Conservation (phyloP, 2,888 invertebrate genomes). For the Ametastegia equiseti region DNA sequence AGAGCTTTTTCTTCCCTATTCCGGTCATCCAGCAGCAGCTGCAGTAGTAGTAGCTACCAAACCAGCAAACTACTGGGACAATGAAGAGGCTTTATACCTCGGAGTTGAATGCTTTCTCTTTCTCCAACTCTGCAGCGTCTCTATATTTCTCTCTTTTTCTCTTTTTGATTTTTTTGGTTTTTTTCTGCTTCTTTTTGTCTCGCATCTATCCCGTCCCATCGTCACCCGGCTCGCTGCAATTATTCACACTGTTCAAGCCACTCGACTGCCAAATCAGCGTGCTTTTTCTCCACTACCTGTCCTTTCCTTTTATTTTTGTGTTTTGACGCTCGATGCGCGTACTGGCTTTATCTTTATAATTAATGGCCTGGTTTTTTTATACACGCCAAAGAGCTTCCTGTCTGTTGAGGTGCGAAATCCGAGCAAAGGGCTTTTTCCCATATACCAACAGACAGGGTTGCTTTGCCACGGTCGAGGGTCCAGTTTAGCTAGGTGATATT, state of each 20-base stretch:
- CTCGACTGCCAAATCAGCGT: slow-evolving; percentile 49
- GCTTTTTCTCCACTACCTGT: slow-evolving; percentile 24
- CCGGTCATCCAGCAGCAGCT: slow-evolving; percentile 11
- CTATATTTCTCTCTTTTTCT: not conserved
- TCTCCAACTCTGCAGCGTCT: not conserved
- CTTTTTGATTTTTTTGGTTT: not conserved
- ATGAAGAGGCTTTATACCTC: slow-evolving; percentile 39
- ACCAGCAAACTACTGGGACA: slow-evolving; percentile 34
- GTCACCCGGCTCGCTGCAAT: slow-evolving; percentile 43
- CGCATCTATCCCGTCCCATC: slow-evolving; percentile 7
- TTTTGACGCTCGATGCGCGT: slow-evolving; percentile 27
- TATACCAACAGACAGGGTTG: not conserved
- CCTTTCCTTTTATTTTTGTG: slow-evolving; percentile 8
- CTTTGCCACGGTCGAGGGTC: too few species aligned
- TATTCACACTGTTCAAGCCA: slow-evolving; percentile 49
- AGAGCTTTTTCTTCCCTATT: not conserved
- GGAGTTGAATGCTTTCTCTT: slow-evolving; percentile 26
- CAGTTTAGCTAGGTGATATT: slow-evolving; percentile 37
- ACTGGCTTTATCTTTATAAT: slow-evolving; percentile 36
- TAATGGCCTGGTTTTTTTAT: slow-evolving; percentile 29
- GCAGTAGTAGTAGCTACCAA: too few species aligned
- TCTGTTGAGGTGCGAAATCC: slow-evolving; percentile 33
- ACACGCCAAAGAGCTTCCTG: slow-evolving; percentile 31
- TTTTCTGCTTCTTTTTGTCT: not conserved
- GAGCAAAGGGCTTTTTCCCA: slow-evolving; percentile 30